Evolutionary conservation across 1,140 invertebrate species (phyloP).

Genomic region (Sycobia sp.): DNA sequence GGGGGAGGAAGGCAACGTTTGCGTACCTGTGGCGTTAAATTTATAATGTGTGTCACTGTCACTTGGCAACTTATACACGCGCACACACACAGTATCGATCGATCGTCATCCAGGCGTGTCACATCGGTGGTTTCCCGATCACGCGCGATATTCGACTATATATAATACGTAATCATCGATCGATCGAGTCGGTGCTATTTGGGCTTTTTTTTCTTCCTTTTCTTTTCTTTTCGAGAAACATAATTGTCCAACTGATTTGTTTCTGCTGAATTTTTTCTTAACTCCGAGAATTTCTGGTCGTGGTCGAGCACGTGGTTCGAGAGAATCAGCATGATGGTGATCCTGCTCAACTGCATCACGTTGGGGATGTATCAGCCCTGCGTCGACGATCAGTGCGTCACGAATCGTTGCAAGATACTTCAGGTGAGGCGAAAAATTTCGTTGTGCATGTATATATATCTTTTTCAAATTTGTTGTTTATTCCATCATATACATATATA

Average conservation of each 20-base stretch:
- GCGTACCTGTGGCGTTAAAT: slow-evolving; percentile 21
- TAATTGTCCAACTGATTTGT: not conserved
- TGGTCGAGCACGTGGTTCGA: slow-evolving; percentile 99
- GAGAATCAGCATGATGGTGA: slow-evolving; percentile 96
- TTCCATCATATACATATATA: too few relatives aligned
- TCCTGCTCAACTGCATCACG: slow-evolving; percentile 97
- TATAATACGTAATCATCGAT: too few relatives aligned
- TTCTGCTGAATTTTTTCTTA: slow-evolving; percentile 79
- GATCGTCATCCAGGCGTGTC: not conserved
- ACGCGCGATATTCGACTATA: too few relatives aligned
- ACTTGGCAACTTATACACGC: slow-evolving; percentile 26
- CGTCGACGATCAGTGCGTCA: slow-evolving; percentile 90
- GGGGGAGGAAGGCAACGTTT: not conserved
- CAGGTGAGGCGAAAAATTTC: slow-evolving; percentile 72
- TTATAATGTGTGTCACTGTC: slow-evolving; percentile 29
- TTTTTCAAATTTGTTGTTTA: not conserved
- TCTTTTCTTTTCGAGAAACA: not conserved
- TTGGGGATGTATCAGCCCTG: slow-evolving; percentile 99
- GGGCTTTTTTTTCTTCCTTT: not conserved
- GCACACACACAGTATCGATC: slow-evolving; percentile 23
- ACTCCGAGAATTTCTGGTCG: slow-evolving; percentile 57
- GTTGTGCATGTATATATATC: too few relatives aligned
- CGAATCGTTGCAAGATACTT: slow-evolving; percentile 90
- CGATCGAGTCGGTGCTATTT: not conserved
- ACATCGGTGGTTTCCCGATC: not conserved